Conservation (phyloP, 1,140 invertebrate genomes). For the Ruditapes philippinarum region DNA sequence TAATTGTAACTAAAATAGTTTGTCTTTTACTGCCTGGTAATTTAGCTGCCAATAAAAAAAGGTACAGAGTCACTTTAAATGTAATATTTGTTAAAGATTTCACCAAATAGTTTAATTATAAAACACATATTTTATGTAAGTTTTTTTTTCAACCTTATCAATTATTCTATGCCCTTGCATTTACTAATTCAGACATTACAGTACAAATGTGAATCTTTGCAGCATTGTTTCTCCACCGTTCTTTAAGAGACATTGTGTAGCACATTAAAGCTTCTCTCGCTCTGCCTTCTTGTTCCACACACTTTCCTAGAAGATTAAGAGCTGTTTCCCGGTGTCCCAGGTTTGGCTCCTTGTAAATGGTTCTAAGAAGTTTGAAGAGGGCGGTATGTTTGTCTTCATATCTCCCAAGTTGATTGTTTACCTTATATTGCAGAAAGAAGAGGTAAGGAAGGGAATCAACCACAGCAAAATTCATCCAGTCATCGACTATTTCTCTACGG, state of each 20-base stretch:
- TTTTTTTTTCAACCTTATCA: too few species aligned
- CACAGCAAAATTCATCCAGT: neutral
- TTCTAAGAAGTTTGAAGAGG: neutral
- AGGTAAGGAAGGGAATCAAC: conserved; percentile 1
- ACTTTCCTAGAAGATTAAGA: neutral
- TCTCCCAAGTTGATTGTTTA: neutral
- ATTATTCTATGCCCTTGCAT: too few species aligned
- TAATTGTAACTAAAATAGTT: too few species aligned
- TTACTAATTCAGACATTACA: too few species aligned
- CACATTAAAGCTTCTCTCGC: neutral
- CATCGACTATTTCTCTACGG: neutral
- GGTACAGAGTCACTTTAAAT: too few species aligned
- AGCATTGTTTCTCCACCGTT: neutral
- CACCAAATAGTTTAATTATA: too few species aligned
- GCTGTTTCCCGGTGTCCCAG: neutral
- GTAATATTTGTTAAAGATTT: too few species aligned
- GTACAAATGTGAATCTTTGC: neutral
- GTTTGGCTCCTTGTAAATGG: neutral
- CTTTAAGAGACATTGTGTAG: neutral
- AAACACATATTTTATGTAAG: too few species aligned
- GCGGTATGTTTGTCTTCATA: neutral
- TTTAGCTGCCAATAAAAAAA: too few species aligned
- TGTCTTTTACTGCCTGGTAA: too few species aligned
- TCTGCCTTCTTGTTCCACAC: neutral
- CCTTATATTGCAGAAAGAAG: neutral